Evolutionary conservation across 1,140 invertebrate species (phyloP), one percentile per base, ranked within the genome.

Genomic region (Pachyrhynchus sulphureomaculatus): DNA sequence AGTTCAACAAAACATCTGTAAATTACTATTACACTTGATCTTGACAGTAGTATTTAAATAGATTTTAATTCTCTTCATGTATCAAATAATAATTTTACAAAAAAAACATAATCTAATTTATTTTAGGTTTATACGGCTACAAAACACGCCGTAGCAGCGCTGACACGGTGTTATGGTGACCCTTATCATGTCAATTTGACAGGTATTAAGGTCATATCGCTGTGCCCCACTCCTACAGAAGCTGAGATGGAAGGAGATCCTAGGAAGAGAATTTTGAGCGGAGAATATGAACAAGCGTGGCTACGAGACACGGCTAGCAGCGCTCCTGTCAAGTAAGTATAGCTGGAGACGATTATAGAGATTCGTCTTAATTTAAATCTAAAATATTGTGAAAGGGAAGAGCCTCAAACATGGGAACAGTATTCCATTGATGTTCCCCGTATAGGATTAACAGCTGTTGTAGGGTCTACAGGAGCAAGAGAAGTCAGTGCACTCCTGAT

Each of bases 91-190:
- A n/a, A n/a, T n/a, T n/a, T n/a, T n/a, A n/a, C n/a, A n/a, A n/a
- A n/a, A n/a, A n/a, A n/a, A n/a, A n/a, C n/a, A n/a, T n/a, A n/a
- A n/a, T n/a, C n/a, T n/a, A n/a, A 10, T 21, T 13, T 21, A 20
- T 20, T 42, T 9, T 18, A 61, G 58, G 86, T 89, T 36, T 91
- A 90, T 74, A 84, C 84, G 0, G 89, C 88, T 1, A 89, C 88
- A 1, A 90, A 90, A 72, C 86, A 89, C 65, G 88, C 88, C 1
- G 83, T 90, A 17, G 82, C 89, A 29, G 88, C 86, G 24, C 82
- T 89, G 34, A 90, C 88, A 1, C 80, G 86, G 68, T 84, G 87
- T 44, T 88, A 86, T 68, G 87, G 86, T 62, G 76, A 82, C 62
- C 62, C 72, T 33, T 80, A 77, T 52, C 80, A 81, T 73, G 81